These are phyloP conservation scores for Phyllostomus discolor DNA, from an alignment of 2,113 vertebrate species.

Conservation along the genomic window DNA sequence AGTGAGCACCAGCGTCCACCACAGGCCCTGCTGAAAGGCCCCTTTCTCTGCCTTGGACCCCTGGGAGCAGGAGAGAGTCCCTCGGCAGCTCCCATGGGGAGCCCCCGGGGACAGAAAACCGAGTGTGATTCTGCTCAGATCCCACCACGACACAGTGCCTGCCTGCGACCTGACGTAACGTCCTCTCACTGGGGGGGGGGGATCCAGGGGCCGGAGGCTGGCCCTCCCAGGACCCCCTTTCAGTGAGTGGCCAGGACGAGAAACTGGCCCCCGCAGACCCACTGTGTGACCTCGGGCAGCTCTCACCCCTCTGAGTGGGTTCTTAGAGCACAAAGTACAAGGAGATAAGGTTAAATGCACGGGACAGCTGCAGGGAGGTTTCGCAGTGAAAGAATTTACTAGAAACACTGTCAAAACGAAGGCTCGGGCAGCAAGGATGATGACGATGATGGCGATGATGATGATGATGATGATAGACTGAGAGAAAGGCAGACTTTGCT, in stretches of 20 bases:
- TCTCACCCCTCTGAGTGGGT: neutral
- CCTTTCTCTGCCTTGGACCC: too few species aligned
- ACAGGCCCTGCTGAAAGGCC: neutral
- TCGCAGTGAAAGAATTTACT: neutral
- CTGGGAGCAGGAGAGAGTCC: neutral
- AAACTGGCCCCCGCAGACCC: neutral
- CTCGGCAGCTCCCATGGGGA: neutral
- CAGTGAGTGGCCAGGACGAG: neutral
- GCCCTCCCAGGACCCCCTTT: neutral
- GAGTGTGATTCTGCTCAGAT: neutral
- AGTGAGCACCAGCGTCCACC: too few species aligned
- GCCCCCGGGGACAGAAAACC: neutral
- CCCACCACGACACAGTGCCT: neutral
- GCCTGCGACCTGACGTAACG: neutral
- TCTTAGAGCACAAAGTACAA: neutral
- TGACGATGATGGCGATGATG: rapidly evolving
- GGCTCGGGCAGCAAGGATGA: neutral
- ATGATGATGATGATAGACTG: rapidly evolving
- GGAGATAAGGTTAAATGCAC: neutral
- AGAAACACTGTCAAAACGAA: neutral
- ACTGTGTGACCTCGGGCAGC: neutral
- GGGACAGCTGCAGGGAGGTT: neutral
- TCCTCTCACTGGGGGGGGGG: neutral
- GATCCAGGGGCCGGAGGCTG: neutral
- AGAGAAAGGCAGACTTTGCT: neutral